Percentiles rank a stretch among this genome's conserved stretches.
These are phyloP conservation scores for Dryobota labecula DNA, from an alignment of 2,888 invertebrate genomes.

Conservation along the genomic window DNA sequence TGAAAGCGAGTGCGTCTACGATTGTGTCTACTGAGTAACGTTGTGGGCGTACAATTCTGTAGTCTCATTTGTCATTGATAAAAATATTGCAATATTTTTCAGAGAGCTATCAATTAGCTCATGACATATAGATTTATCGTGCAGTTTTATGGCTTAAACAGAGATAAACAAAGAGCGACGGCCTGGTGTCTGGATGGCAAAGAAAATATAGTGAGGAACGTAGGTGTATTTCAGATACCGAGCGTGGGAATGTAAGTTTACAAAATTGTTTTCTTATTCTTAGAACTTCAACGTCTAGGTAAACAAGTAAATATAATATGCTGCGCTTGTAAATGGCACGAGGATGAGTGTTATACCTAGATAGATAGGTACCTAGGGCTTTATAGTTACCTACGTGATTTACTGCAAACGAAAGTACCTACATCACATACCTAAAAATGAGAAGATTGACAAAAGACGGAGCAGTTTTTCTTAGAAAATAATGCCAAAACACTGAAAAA, in stretches of 20 bases:
- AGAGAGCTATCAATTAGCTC: constrained; percentile 24
- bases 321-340: not conserved
- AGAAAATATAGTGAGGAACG: not conserved
- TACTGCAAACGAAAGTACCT: not conserved
- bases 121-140: constrained; percentile 12
- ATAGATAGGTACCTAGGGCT: not conserved
- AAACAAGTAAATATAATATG: not conserved
- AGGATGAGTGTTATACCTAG: not conserved
- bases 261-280: constrained; percentile 26
- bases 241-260: constrained; percentile 15
- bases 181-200: constrained; percentile 14
- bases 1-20: constrained; percentile 39
- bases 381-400: not conserved
- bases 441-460: not conserved
- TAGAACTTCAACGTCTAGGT: constrained; percentile 1
- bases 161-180: constrained; percentile 22
- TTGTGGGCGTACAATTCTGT: constrained; percentile 13
- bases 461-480: not conserved
- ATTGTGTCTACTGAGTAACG: constrained; percentile 30
- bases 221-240: constrained; percentile 11
- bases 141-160: constrained; percentile 15
- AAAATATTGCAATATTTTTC: constrained; percentile 25
- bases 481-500: not conserved
- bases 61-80: constrained; percentile 14
- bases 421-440: not conserved